Evolutionary conservation across 2,888 invertebrate genomes (phyloP), one percentile per base, ranked within the genome.

Genomic region (Tethea ocularis): DNA sequence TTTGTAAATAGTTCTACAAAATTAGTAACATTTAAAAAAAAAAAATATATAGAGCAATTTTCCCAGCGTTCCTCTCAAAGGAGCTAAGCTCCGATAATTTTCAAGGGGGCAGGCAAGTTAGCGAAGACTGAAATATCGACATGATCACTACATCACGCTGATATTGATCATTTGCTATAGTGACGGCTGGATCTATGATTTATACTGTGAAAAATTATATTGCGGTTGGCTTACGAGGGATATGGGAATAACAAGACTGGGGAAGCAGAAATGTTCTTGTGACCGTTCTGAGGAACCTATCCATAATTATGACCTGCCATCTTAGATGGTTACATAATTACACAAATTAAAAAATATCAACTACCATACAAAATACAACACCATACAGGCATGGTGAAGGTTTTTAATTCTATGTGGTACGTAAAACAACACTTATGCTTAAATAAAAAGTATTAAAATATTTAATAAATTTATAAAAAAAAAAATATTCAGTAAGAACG

Each of bases 51-150:
- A 72, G 84, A 89, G 89, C 77, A 80, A 60, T 36, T 71, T 0
- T 20, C 69, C 15, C 0, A 13, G 5, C 52, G 33, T 54, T 52
- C 10, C 51, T 58, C 63, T 63, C 62, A 70, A 69, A 63, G 73
- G 69, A 78, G 78, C 73, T 83, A 82, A 84, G 80, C 79, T 71
- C 72, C 78, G 85, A 88, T 89, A 89, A 89, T 91, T 88, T 89
- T 78, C 77, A 83, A 80, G 81, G 36, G 82, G 83, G 85, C 81
- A 76, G 74, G 75, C 77, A 83, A 85, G 82, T 86, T 83, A 84
- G 78, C 74, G 73, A 71, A 80, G 83, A 84, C 88, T 89, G 87
- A 89, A 84, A 89, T 88, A 90, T 90, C 80, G 87, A 68, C 74
- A 67, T 79, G 82, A 87, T 85, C 87, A 79, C 78, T 84, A 82